Base-by-base conservation (phyloP, 2,888 invertebrate genomes). In the Odontocerum albicorne region DNA sequence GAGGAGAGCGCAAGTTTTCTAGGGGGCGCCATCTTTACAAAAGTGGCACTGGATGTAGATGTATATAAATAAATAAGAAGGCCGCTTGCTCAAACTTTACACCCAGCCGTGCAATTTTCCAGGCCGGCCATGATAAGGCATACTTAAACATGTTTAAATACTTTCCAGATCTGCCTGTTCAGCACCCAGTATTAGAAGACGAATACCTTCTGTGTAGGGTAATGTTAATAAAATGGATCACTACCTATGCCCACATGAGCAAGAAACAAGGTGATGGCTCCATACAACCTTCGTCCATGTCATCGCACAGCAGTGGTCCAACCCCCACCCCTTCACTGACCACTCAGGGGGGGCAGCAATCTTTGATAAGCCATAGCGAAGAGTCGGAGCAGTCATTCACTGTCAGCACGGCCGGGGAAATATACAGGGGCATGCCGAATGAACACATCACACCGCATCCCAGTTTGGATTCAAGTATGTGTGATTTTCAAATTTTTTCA, bases 191-290 rank as follows among this genome's bases (percentile, higher is more conserved):
- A 64, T 71, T 85, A 63, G 83, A 89, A 68, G 85, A 79, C 66
- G 82, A 86, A 72, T 83, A 80, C 69, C 75, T 85, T 12, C 67
- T 82, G 38, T 94, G 92, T 66, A 84, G 93, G 63, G 93, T 95
- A 32, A 88, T 87, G 4, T 77, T 96, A 27, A 89, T 96, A 60
- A 91, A 92, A 71, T 96, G 95, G 95, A 81, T 95, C 15, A 88
- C 91, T 0, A 89, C 83, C 64, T 92, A 88, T 65, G 88, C 89
- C 1, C 91, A 92, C 67, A 86, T 89, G 62, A 82, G 85, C 62
- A 86, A 83, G 69, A 83, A 81, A 63, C 79, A 79, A 55, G 77
- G 74, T 46, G 78, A 78, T 16, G 44, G 54, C 1, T 58, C 57
- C 13, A 71, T 69, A 0, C 76, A 75, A 60, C 75, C 76, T 0